These are phyloP conservation scores for Drosophila kambysellisi DNA, from an alignment of 2,888 invertebrate species.

Conservation along the genomic window DNA sequence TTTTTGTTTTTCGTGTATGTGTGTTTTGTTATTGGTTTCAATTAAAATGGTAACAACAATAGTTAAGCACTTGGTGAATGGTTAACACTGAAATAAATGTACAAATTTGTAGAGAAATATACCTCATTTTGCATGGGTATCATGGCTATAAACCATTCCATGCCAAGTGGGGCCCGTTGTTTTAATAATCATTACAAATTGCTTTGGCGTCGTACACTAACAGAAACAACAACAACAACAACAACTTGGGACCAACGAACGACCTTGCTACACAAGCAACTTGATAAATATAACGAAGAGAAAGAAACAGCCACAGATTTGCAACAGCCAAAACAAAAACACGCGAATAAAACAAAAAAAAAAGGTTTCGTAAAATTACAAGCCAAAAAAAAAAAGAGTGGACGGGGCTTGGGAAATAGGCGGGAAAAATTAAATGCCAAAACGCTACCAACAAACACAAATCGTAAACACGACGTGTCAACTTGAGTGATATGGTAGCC, in stretches of 20 bases:
- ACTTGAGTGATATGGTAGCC: conserved; percentile 26
- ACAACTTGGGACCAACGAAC: conserved; percentile 69
- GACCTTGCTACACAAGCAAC: conserved; percentile 78
- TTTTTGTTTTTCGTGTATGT: conserved; percentile 19
- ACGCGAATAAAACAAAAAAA: conserved; percentile 21
- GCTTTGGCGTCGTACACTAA: conserved; percentile 61
- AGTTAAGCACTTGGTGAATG: conserved; percentile 64
- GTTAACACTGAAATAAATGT: conserved; percentile 56
- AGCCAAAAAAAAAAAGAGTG: conserved; percentile 28
- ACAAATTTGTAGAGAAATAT: conserved; percentile 47
- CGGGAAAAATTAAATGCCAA: conserved; percentile 40
- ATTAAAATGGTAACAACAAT: conserved; percentile 74
- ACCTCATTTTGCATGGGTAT: conserved; percentile 61
- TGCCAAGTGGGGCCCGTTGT: conserved; percentile 68
- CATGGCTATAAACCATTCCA: conserved; percentile 45
- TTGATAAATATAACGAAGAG: conserved; percentile 57
- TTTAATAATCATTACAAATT: conserved; percentile 81
- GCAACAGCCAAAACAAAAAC: conserved; percentile 45
- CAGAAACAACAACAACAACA: conserved; percentile 12
- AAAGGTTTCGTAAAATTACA: conserved; percentile 64
- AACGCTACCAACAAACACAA: conserved; percentile 24
- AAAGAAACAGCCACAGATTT: conserved; percentile 49
- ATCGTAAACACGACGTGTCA: conserved; percentile 39
- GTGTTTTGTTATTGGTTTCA: conserved; percentile 61
- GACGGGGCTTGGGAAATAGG: conserved; percentile 50